A percentile compares a stretch with the other conserved stretches of the same genome.
Evolutionary conservation across 64 coral and sea anemone species (phyloP).

Genomic region (Trachythela sp.): DNA sequence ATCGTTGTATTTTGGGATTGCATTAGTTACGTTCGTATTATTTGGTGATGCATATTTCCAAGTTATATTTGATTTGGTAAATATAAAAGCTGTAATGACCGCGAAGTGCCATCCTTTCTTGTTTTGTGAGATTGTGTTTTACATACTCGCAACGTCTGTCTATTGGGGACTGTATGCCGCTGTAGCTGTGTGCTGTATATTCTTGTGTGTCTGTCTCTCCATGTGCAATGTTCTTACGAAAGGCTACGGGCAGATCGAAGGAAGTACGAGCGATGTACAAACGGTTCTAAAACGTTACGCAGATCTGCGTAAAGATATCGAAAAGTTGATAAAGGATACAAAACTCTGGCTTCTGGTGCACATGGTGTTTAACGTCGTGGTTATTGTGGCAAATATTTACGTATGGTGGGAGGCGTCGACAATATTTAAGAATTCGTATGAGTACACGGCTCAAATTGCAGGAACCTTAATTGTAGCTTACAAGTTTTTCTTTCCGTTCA

Average conservation of each 20-base stretch:
- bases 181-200: slow-evolving; percentile 49
- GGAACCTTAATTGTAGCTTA: slow-evolving; percentile 52
- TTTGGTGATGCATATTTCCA: slow-evolving; percentile 53
- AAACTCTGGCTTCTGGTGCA: slow-evolving; percentile 43
- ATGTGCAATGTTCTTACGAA: slow-evolving; percentile 47
- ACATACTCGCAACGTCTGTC: slow-evolving; percentile 25
- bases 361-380: slow-evolving; percentile 47
- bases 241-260: slow-evolving; percentile 42
- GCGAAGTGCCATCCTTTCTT: slow-evolving; percentile 20
- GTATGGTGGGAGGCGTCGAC: slow-evolving; percentile 55
- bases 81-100: slow-evolving; percentile 34
- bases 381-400: slow-evolving; percentile 54
- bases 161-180: slow-evolving; percentile 51
- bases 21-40: slow-evolving; percentile 49
- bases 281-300: slow-evolving; percentile 10
- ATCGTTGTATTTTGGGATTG: slow-evolving; percentile 35
- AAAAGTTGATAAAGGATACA: slow-evolving; percentile 28
- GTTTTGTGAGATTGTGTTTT: slow-evolving; percentile 37
- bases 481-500: slow-evolving; percentile 64
- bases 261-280: slow-evolving; percentile 20
- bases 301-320: slow-evolving; percentile 42
- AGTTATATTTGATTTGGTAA: slow-evolving; percentile 58
- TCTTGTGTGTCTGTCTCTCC: slow-evolving; percentile 36
- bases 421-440: slow-evolving; percentile 14
- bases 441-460: slow-evolving; percentile 55